Evolutionary conservation across 2,888 invertebrate species (phyloP).

Genomic region (Tethea ocularis): DNA sequence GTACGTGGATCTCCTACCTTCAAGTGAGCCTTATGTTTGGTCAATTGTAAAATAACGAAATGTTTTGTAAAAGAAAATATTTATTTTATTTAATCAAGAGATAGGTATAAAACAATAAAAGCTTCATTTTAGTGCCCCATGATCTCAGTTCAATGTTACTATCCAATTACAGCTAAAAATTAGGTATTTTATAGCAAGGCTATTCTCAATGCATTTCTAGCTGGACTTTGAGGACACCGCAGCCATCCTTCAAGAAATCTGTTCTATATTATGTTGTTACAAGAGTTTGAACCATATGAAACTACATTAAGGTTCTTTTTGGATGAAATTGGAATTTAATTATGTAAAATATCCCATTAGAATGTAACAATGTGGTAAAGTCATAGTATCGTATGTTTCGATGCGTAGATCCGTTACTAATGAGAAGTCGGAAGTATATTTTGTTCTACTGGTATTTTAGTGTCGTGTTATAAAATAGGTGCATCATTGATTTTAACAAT

Average conservation of each 20-base stretch:
- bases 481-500: slow-evolving; percentile 27
- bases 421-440: slow-evolving; percentile 25
- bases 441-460: slow-evolving; percentile 24
- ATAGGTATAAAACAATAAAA: neutral
- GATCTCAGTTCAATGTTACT: neutral
- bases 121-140: neutral
- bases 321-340: slow-evolving; percentile 21
- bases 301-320: neutral
- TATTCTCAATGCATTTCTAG: neutral
- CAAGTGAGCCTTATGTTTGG: too few relatives aligned
- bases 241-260: neutral
- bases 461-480: slow-evolving; percentile 8
- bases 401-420: slow-evolving; percentile 46
- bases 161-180: slow-evolving; percentile 19
- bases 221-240: slow-evolving; percentile 4
- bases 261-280: neutral
- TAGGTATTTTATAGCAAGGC: slow-evolving; percentile 11
- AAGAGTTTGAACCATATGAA: neutral
- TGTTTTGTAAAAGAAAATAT: too few relatives aligned
- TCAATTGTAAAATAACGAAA: too few relatives aligned
- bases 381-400: slow-evolving; percentile 37
- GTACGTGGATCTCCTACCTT: too few relatives aligned
- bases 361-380: slow-evolving; percentile 49
- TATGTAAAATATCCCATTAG: slow-evolving; percentile 39
- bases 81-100: too few relatives aligned